Percentiles rank a stretch among this genome's conserved stretches.
Evolutionary conservation across 2,797 vertebrate species (phyloP).

Genomic region (Chromis chromis): DNA sequence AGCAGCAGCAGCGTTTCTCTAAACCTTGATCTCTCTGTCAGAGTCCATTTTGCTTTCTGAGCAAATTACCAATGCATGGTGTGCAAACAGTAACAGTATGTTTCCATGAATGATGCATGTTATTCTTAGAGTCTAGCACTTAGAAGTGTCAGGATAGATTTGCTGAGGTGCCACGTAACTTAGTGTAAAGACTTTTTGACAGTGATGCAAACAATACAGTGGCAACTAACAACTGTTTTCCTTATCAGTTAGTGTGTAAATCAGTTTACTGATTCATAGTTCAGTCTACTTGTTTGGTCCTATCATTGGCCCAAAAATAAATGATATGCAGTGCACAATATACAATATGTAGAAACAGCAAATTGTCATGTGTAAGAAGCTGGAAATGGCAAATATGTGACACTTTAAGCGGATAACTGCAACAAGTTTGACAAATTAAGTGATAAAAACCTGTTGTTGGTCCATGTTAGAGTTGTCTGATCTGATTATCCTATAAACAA

Average conservation of each 20-base stretch:
- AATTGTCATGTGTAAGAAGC: neutral
- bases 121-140: neutral
- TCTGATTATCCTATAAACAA: neutral
- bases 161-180: neutral
- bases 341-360: too few relatives aligned
- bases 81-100: conserved; percentile 11
- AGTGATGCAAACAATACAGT: too few relatives aligned
- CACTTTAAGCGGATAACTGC: neutral
- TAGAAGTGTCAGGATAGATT: conserved; percentile 1
- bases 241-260: too few relatives aligned
- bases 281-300: too few relatives aligned
- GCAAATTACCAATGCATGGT: conserved; percentile 1
- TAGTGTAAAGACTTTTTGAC: too few relatives aligned
- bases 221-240: too few relatives aligned
- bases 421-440: neutral
- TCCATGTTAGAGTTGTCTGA: neutral
- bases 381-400: neutral
- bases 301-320: too few relatives aligned
- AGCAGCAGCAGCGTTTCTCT: conserved; percentile 1
- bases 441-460: neutral
- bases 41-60: conserved; percentile 8
- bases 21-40: conserved; percentile 18
- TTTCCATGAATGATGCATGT: conserved; percentile 34
- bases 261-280: too few relatives aligned
- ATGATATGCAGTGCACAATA: too few relatives aligned